Percentiles rank a stretch among this genome's conserved stretches.
These are phyloP conservation scores for Plebejus melissa DNA, from an alignment of 2,888 invertebrate species.

Conservation along the genomic window DNA sequence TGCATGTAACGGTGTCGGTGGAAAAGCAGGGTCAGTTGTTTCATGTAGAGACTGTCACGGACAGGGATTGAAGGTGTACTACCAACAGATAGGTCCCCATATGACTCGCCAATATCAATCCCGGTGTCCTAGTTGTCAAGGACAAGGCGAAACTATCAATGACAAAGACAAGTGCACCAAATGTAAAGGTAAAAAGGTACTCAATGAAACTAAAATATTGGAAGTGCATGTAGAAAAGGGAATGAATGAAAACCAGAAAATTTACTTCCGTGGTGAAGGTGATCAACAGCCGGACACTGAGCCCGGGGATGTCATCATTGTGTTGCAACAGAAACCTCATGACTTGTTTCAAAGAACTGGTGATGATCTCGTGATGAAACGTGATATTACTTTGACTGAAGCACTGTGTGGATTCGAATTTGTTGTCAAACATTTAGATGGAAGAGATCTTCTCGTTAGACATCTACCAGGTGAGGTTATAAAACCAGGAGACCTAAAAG, in stretches of 20 bases:
- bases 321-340: slow-evolving; percentile 90
- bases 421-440: slow-evolving; percentile 93
- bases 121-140: slow-evolving; percentile 81
- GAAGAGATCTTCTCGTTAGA: slow-evolving; percentile 87
- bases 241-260: slow-evolving; percentile 91
- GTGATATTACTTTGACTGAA: slow-evolving; percentile 89
- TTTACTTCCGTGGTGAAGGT: slow-evolving; percentile 92
- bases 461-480: slow-evolving; percentile 90
- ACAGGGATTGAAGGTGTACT: slow-evolving; percentile 85
- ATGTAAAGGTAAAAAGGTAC: slow-evolving; percentile 91
- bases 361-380: slow-evolving; percentile 85
- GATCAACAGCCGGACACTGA: slow-evolving; percentile 93
- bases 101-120: slow-evolving; percentile 82
- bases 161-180: slow-evolving; percentile 90
- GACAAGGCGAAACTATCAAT: slow-evolving; percentile 85
- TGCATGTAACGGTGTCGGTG: slow-evolving; percentile 87
- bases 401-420: slow-evolving; percentile 94
- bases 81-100: slow-evolving; percentile 83
- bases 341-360: slow-evolving; percentile 87
- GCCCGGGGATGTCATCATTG: slow-evolving; percentile 93
- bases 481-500: slow-evolving; percentile 88
- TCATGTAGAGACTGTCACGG: slow-evolving; percentile 88
- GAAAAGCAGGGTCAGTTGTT: slow-evolving; percentile 82
- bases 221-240: slow-evolving; percentile 95
- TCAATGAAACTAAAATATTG: slow-evolving; percentile 89